Evolutionary conservation across 2,888 invertebrate genomes (phyloP), one percentile per base, ranked within the genome.

Genomic region (Idaea dimidiata): DNA sequence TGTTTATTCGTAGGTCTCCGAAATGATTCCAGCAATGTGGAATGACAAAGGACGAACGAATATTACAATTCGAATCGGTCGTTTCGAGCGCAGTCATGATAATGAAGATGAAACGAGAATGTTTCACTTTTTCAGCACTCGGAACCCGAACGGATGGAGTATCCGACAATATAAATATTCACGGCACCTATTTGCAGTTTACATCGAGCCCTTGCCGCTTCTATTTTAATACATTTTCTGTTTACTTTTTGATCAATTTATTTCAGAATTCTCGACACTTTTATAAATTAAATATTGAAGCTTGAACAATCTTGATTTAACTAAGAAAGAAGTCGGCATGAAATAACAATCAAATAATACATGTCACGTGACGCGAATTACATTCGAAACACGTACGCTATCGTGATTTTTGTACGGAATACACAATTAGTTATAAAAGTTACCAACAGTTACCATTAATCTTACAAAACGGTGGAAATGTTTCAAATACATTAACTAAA

Each of bases 71-170:
- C 43, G 66, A 71, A 67, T 72, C 69, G 62, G 66, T 65, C 72
- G 63, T 70, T 70, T 57, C 62, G 64, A 69, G 66, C 68, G 60
- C 59, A 66, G 64, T 60, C 61, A 65, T 64, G 68, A 70, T 76
- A 76, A 76, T 78, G 71, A 72, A 73, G 77, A 74, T 71, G 67
- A 72, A 76, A 73, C 68, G 70, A 72, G 72, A 74, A 67, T 63
- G 62, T 66, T 73, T 70, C 66, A 64, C 63, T 69, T 73, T 69
- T 71, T 60, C 67, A 66, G 70, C 63, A 62, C 63, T 67, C 33
- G 65, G 66, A 61, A 66, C 62, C 63, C 64, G 56, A 17, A 56
- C 17, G 43, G 43, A 43, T 43, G 43, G 43, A 43, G 14, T 43
- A 43, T 43, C 14, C 63, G 64, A 70, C 64, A 67, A 73, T 61